Conservation (phyloP, 2,888 invertebrate species). For the Neoitamus cyanurus region DNA sequence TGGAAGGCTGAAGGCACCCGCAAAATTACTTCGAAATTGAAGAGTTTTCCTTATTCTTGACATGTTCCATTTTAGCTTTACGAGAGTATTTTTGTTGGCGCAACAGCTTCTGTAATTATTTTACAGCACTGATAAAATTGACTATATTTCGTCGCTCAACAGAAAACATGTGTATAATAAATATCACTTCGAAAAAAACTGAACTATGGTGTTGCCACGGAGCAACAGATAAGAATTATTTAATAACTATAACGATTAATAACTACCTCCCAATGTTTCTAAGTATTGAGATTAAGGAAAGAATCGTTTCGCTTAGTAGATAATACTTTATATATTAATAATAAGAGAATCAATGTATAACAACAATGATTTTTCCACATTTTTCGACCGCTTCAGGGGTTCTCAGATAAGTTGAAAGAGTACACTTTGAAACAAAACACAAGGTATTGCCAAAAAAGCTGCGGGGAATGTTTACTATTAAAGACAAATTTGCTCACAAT, state of each 20-base stretch:
- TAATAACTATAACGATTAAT: not conserved
- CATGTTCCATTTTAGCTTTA: too few species aligned
- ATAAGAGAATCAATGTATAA: slow-evolving; percentile 46
- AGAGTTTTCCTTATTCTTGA: too few species aligned
- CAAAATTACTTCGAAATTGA: too few species aligned
- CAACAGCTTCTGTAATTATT: not conserved
- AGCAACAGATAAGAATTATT: not conserved
- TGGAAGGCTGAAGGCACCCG: too few species aligned
- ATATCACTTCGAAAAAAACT: not conserved
- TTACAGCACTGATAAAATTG: not conserved
- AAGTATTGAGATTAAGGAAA: not conserved
- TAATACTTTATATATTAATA: not conserved
- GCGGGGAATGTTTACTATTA: too few species aligned
- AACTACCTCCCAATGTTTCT: not conserved
- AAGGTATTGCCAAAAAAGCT: too few species aligned
- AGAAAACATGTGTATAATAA: not conserved
- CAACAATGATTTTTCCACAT: not conserved
- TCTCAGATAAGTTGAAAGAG: not conserved
- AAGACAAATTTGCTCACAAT: too few species aligned
- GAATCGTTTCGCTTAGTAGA: not conserved
- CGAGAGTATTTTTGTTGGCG: too few species aligned
- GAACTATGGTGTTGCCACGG: not conserved
- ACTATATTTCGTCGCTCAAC: not conserved
- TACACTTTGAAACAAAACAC: too few species aligned
- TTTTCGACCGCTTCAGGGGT: not conserved